Base-by-base conservation (phyloP, 2,113 vertebrate genomes). In the Dipodomys stephensi region DNA sequence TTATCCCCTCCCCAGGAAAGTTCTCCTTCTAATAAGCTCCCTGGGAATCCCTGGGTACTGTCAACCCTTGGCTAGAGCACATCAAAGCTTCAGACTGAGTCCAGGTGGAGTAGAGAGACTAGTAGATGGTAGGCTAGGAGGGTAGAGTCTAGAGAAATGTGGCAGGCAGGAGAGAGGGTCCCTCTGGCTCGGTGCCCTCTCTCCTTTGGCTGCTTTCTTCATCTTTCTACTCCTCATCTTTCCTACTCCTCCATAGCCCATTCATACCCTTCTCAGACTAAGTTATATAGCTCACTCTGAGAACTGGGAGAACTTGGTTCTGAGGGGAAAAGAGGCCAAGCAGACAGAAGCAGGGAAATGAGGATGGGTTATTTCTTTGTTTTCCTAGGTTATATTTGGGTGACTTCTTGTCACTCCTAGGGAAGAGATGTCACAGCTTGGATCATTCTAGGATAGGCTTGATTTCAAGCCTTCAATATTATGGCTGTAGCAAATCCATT, bases 161-260 rank as follows among this genome's bases (percentile, higher is more conserved):
- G 89, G 86, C 88, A n/a, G 83, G 68, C 91, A 68, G 91, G 83
- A 87, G 85, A 77, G 65, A 76, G 67, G 53, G 53, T 57, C 81
- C 80, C 91, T 83, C 67, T 93, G 95, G 86, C 95, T 78, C 76
- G 44, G 89, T 77, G 82, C 93, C 93, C 76, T 60, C 60, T 18
- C 68, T 87, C 90, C 76, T 83, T 77, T 44, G 79, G 79, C 89
- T 84, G 77, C 67, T 78, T 62, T 92, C 67, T 83, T 80, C 83
- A 35, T 25, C 81, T 73, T 83, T 79, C 78, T 72, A n/a, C n/a
- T n/a, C n/a, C n/a, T n/a, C n/a, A n/a, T n/a, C n/a, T n/a, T n/a
- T n/a, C 30, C 44, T 46, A 23, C 30, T 82, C 91, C 86, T 73
- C 69, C 67, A 67, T 57, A 93, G 83, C 67, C 88, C 83, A 44